Conservation (phyloP, 1,140 invertebrate genomes). For the Drosophila subpulchrella region DNA sequence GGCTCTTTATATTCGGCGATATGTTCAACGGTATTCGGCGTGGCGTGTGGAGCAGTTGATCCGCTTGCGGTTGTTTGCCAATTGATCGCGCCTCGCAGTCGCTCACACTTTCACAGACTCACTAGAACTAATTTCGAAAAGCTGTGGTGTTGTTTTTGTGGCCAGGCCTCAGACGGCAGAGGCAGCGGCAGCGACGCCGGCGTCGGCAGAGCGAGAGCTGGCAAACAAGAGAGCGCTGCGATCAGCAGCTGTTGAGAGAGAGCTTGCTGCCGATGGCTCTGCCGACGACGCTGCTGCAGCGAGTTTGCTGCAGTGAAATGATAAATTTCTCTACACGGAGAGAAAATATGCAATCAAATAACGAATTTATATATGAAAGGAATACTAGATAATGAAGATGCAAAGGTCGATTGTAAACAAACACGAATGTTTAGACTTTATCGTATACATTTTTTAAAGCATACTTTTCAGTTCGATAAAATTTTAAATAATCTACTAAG, state of each 20-base stretch:
- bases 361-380: not conserved
- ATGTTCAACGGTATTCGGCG: conserved; percentile 4
- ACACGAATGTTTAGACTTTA: not conserved
- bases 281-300: conserved; percentile 19
- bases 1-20: conserved; percentile 32
- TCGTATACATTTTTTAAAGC: not conserved
- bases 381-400: too few relatives aligned
- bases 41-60: conserved; percentile 53
- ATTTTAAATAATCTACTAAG: too few relatives aligned
- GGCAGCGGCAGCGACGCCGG: conserved; percentile 15
- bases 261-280: conserved; percentile 15
- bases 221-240: conserved; percentile 29
- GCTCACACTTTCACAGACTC: conserved; percentile 84
- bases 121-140: conserved; percentile 84
- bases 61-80: conserved; percentile 53
- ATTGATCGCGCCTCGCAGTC: conserved; percentile 61
- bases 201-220: conserved; percentile 26
- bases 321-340: conserved; percentile 74
- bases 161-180: conserved; percentile 53
- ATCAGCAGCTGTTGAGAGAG: conserved; percentile 47
- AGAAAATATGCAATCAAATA: not conserved
- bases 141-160: conserved; percentile 81
- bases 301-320: conserved; percentile 69
- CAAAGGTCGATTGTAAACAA: too few relatives aligned
- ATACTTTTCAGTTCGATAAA: not conserved